Base-by-base conservation (phyloP, 1,140 invertebrate genomes). In the Zophobas morio region DNA sequence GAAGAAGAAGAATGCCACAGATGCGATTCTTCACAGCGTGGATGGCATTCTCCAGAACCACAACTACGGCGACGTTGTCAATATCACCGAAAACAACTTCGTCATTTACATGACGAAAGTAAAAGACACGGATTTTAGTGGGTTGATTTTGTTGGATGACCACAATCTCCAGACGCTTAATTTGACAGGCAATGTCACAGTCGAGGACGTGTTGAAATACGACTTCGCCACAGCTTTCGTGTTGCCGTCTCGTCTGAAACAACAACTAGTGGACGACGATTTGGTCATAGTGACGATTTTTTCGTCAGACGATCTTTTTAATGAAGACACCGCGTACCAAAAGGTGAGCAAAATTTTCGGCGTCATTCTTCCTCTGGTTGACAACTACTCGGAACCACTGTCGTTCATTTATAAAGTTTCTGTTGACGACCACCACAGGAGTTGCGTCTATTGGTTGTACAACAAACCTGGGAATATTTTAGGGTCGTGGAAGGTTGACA, bases 281-380 rank as follows among this genome's bases (percentile, higher is more conserved):
- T 80, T 72, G 70, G n/a, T 84, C 2, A 47, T 78, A 1, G 66
- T 82, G 33, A 78, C 76, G 1, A 39, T 82, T 40, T 82, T 78
- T 76, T 75, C 74, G 33, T 47, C 46, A 6, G 76, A 83, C 57
- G 73, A 20, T 39, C 75, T 84, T 3, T 84, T 84, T 56, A 83
- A 81, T 53, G 76, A 80, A 75, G 56, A 76, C 8, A 37, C 2
- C 3, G 4, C 51, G 1, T 47, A 39, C 6, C 47, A 51, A 46
- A 74, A 33, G 1, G 79, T 78, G 6, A 81, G 77, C n/a, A 83
- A 76, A 51, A 81, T 84, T 20, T 81, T 80, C 63, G 82, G 80
- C 1, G 60, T 82, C 5, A 40, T 79, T 1, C 63, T 84, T 66
- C 76, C 79, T 1, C 74, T 70, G 1, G 20, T 82, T 53, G 32